Evolutionary conservation across 2,888 invertebrate species (phyloP), one percentile per base, ranked within the genome.

Genomic region (Trisateles emortualis): DNA sequence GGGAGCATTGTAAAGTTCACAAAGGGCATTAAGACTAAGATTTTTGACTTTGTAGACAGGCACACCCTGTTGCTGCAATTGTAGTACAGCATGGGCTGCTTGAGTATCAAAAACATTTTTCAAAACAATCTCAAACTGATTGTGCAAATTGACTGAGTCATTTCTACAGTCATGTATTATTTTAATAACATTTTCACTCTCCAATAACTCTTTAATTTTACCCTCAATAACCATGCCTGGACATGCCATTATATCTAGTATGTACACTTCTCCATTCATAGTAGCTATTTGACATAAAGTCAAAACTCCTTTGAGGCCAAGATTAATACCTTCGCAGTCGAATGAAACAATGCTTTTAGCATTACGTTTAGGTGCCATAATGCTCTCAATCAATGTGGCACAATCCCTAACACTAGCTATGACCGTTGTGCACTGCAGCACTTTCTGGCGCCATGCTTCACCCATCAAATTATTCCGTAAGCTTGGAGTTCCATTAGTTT

Each of bases 11-110:
- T 98, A 98, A 61, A 96, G 94, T 86, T 98, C 97, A 87, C 98
- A 98, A 48, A 99, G 93, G 47, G 98, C 97, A 92, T 98, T 98
- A 52, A 99, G 93, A 71, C 98, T 97, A 41, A 98, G 95, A 83
- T 97, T 97, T 90, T 98, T 98, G 46, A 98, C 97, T 93, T 99
- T 99, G 83, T 98, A 97, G 44, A 98, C 97, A 29, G 98, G 98
- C 74, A 97, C 96, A 58, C 96, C 96, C 56, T 96, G 97, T 75
- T 97, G 97, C 90, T 98, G 98, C 79, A 96, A 96, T 79, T 98
- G 97, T 42, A 99, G 89, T 9, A 99, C 96, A 47, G 98, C 97
- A 87, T 99, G 98, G 35, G 98, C 98, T 30, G 97, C 96, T 94
- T 97, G 98, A 29, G 98, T 98, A 83, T 98, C 98, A 84, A 98